phyloP scores from a whole-genome alignment of 2,888 invertebrate genomes.

The Erynnis tages region DNA sequence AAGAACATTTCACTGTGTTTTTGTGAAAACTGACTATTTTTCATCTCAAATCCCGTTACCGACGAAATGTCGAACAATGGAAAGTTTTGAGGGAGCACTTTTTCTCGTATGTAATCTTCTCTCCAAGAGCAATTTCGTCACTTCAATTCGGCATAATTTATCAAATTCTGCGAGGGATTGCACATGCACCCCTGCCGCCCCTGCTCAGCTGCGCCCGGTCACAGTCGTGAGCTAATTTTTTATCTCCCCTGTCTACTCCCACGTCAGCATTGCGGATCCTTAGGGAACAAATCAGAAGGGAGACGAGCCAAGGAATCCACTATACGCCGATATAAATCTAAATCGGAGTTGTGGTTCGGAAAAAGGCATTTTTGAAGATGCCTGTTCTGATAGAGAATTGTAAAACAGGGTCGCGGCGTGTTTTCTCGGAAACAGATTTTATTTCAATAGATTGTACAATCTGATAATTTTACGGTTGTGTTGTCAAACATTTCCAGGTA shows the following conservation, averaged over 20 bases:
- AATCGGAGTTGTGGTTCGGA: constrained; percentile 44
- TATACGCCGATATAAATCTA: constrained; percentile 47
- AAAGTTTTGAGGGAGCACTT: constrained; percentile 20
- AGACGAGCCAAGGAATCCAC: constrained; percentile 43
- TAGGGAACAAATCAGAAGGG: constrained; percentile 60
- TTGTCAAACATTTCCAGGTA: no score
- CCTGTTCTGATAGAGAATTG: constrained; percentile 42
- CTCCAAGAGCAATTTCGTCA: constrained; percentile 60
- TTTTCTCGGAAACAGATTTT: background rate
- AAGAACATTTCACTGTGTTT: constrained; percentile 5
- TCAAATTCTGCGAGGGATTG: constrained; percentile 65
- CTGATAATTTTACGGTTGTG: no score
- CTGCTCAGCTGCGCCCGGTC: constrained; percentile 63
- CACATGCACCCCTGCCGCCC: constrained; percentile 59
- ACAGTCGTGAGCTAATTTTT: constrained; percentile 66
- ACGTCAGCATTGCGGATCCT: constrained; percentile 57
- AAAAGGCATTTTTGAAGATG: constrained; percentile 50
- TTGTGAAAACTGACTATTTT: constrained; percentile 12
- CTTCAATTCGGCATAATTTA: constrained; percentile 71
- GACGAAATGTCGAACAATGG: constrained; percentile 21
- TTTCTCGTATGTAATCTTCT: constrained; percentile 47
- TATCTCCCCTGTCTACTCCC: constrained; percentile 52
- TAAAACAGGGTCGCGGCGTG: constrained; percentile 14
- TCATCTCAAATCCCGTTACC: constrained; percentile 19
- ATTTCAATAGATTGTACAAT: background rate